phyloP scores from a whole-genome alignment of 2,888 invertebrate genomes.

The Galeruca laticollis region DNA sequence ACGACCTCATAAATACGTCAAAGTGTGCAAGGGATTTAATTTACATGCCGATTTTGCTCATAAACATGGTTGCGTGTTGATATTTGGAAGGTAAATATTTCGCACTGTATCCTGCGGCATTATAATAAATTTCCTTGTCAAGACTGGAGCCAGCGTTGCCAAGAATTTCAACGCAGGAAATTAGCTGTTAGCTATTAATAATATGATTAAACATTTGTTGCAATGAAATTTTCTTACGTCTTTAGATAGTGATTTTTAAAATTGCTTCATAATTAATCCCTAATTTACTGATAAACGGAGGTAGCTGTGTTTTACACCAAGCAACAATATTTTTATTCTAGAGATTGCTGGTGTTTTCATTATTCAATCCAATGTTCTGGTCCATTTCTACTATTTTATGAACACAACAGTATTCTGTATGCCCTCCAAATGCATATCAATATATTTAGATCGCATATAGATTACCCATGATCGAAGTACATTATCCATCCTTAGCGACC shows the following conservation, averaged over 20 bases:
- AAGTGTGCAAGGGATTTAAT: slow-evolving; percentile 46
- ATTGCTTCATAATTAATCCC: not conserved
- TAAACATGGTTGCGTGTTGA: slow-evolving; percentile 50
- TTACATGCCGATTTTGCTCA: slow-evolving; percentile 47
- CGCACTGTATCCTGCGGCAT: slow-evolving; percentile 42
- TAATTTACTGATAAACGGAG: too few relatives aligned
- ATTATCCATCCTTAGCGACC: too few relatives aligned
- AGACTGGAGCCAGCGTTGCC: slow-evolving; percentile 28
- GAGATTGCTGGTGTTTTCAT: too few relatives aligned
- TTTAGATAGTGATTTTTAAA: not conserved
- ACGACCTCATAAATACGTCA: slow-evolving; percentile 51
- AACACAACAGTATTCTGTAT: too few relatives aligned
- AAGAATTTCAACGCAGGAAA: slow-evolving; percentile 20
- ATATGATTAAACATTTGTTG: not conserved
- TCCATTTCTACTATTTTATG: too few relatives aligned
- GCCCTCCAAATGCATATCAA: too few relatives aligned
- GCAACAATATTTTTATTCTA: too few relatives aligned
- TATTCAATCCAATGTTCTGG: too few relatives aligned
- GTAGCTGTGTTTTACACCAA: too few relatives aligned
- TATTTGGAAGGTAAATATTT: slow-evolving; percentile 50
- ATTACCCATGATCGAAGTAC: too few relatives aligned
- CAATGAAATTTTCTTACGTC: not conserved
- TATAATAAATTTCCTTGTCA: slow-evolving; percentile 40
- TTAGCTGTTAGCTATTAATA: not conserved
- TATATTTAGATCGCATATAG: too few relatives aligned